Conservation (phyloP, 2,888 invertebrate species). For the Ceraclea dissimilis region DNA sequence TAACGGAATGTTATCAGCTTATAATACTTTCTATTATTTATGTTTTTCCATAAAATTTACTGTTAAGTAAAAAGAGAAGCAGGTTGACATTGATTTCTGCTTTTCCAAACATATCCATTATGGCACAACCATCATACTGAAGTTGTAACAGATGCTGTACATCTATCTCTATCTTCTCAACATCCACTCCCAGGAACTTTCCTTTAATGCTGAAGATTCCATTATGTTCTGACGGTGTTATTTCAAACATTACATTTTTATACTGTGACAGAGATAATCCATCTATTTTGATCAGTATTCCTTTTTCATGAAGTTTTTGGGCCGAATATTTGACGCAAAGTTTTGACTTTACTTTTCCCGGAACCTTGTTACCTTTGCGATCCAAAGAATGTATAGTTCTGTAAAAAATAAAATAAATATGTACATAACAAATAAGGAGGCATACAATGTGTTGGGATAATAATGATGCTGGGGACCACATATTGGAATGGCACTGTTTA, state of each 20-base stretch:
- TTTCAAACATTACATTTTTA: conserved; percentile 69
- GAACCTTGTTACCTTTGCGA: conserved; percentile 24
- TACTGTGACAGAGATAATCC: conserved; percentile 60
- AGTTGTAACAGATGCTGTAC: conserved; percentile 66
- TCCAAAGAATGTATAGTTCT: conserved; percentile 52
- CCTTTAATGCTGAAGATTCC: conserved; percentile 64
- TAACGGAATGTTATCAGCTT: too few species aligned
- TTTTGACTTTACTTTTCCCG: conserved; percentile 50
- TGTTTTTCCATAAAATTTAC: conserved; percentile 63
- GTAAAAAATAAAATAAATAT: conserved; percentile 10
- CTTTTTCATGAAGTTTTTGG: conserved; percentile 61
- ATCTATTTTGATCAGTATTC: conserved; percentile 62
- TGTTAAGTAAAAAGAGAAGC: conserved; percentile 63
- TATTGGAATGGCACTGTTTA: too few species aligned
- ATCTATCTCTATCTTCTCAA: conserved; percentile 64
- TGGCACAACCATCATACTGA: conserved; percentile 68
- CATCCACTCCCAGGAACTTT: conserved; percentile 68
- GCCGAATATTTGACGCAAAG: conserved; percentile 59
- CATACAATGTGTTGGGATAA: too few species aligned
- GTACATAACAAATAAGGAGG: too few species aligned
- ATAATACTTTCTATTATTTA: too few species aligned
- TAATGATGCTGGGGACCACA: too few species aligned
- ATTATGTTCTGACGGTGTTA: conserved; percentile 56
- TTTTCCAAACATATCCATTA: conserved; percentile 72
- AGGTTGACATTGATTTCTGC: conserved; percentile 72